A percentile compares a stretch with the other conserved stretches of the same genome.
Conservation (phyloP, 2,888 invertebrate genomes). For the Folsomia manolachei region DNA sequence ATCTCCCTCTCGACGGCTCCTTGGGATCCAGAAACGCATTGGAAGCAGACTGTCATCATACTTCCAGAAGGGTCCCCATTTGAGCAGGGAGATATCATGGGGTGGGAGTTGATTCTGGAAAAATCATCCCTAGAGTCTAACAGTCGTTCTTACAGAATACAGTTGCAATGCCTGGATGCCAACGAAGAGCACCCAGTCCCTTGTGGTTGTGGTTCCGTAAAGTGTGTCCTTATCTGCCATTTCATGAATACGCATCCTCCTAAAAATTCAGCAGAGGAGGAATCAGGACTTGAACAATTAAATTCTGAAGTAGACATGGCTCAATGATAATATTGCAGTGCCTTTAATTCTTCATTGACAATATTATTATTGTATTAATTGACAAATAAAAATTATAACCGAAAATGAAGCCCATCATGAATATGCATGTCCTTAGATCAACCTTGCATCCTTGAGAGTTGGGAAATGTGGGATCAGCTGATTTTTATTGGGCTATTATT, state of each 20-base stretch:
- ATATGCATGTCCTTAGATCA: too few relatives aligned
- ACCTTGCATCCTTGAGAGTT: too few relatives aligned
- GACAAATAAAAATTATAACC: too few relatives aligned
- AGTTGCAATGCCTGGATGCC: slow-evolving; percentile 68
- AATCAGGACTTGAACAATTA: too few relatives aligned
- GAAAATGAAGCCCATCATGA: too few relatives aligned
- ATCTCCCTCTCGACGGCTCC: slow-evolving; percentile 54
- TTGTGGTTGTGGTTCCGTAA: slow-evolving; percentile 73
- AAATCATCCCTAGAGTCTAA: slow-evolving; percentile 58
- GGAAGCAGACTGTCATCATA: slow-evolving; percentile 73
- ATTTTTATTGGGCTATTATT: too few relatives aligned
- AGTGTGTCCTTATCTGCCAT: slow-evolving; percentile 68
- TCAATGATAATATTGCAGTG: too few relatives aligned
- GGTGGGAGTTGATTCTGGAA: slow-evolving; percentile 51
- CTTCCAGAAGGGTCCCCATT: slow-evolving; percentile 65
- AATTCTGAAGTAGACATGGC: too few relatives aligned
- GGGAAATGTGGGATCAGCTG: too few relatives aligned
- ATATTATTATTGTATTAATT: too few relatives aligned
- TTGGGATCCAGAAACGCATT: slow-evolving; percentile 62
- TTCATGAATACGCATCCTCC: slow-evolving; percentile 28
- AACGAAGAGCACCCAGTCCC: slow-evolving; percentile 73
- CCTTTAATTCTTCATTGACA: too few relatives aligned
- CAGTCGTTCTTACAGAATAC: slow-evolving; percentile 64
- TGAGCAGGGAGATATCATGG: slow-evolving; percentile 52
- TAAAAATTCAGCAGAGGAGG: not conserved